These are phyloP conservation scores for Channa maculata DNA, from an alignment of 2,113 vertebrate genomes.

Conservation along the genomic window DNA sequence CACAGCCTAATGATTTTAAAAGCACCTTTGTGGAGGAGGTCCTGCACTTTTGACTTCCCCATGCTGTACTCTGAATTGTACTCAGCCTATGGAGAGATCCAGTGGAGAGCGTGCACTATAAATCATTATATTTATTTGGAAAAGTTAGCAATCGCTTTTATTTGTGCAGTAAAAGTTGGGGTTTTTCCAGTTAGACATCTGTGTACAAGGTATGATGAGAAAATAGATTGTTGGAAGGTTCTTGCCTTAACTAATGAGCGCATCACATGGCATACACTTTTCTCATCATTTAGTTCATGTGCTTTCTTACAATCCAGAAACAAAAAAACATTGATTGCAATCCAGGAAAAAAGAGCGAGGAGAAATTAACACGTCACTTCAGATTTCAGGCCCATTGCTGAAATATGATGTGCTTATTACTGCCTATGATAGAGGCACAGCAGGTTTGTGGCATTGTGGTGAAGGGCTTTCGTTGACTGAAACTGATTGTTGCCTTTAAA, in stretches of 20 bases:
- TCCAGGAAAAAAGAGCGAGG: constrained; percentile 70
- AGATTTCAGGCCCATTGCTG: constrained; percentile 47
- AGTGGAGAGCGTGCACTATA: neutral
- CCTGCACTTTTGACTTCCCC: constrained; percentile 34
- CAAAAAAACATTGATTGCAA: constrained; percentile 57
- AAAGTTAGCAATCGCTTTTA: constrained; percentile 43
- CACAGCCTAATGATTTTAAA: constrained; percentile 11
- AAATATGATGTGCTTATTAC: constrained; percentile 65
- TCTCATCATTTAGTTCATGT: constrained; percentile 42
- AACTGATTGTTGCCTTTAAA: constrained; percentile 28
- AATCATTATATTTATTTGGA: constrained; percentile 44
- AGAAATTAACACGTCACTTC: constrained; percentile 67
- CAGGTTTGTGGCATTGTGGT: constrained; percentile 47
- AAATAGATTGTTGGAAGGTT: constrained; percentile 39
- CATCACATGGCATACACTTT: constrained; percentile 34
- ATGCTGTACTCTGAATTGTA: constrained; percentile 11
- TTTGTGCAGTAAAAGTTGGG: constrained; percentile 45
- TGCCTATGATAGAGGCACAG: constrained; percentile 32
- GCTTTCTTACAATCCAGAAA: constrained; percentile 37
- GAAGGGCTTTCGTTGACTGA: constrained; percentile 53
- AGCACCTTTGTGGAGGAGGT: constrained; percentile 10
- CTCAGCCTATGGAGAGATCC: neutral
- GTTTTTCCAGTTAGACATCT: constrained; percentile 54
- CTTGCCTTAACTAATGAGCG: constrained; percentile 31
- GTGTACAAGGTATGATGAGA: constrained; percentile 17